A percentile compares a stretch with the other conserved stretches of the same genome.
Evolutionary conservation across 2,888 invertebrate genomes (phyloP).

Genomic region (Meganola albula): DNA sequence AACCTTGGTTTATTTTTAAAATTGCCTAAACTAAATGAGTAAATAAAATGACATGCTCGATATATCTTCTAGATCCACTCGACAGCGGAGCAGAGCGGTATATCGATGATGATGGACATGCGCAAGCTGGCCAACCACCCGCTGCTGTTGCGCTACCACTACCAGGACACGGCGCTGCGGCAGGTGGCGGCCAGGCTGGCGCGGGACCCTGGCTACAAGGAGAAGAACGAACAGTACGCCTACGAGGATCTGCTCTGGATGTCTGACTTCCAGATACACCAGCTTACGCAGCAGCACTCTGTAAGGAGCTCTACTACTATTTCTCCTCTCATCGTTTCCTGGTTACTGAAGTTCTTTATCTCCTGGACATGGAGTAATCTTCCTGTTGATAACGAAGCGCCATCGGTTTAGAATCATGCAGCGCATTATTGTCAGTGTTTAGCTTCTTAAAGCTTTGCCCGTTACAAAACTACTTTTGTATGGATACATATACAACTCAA

Average conservation of each 20-base stretch:
- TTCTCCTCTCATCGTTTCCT: no score
- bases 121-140: conserved; percentile 97
- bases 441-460: no score
- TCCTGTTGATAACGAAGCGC: no score
- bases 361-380: no score
- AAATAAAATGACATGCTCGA: neutral
- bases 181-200: conserved; percentile 85
- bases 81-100: conserved; percentile 79
- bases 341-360: no score
- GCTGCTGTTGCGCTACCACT: conserved; percentile 86
- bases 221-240: conserved; percentile 86
- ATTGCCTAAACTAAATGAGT: no score
- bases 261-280: conserved; percentile 95
- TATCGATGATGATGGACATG: conserved; percentile 94
- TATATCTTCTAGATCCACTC: conserved; percentile 56
- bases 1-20: no score
- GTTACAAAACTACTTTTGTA: no score
- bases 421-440: no score
- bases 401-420: no score
- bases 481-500: no score
- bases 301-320: no score
- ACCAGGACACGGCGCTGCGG: conserved; percentile 79
- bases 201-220: conserved; percentile 82
- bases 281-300: conserved; percentile 82
- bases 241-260: conserved; percentile 91